phyloP scores from a whole-genome alignment of 2,888 invertebrate genomes.

The Epiblema foenella region DNA sequence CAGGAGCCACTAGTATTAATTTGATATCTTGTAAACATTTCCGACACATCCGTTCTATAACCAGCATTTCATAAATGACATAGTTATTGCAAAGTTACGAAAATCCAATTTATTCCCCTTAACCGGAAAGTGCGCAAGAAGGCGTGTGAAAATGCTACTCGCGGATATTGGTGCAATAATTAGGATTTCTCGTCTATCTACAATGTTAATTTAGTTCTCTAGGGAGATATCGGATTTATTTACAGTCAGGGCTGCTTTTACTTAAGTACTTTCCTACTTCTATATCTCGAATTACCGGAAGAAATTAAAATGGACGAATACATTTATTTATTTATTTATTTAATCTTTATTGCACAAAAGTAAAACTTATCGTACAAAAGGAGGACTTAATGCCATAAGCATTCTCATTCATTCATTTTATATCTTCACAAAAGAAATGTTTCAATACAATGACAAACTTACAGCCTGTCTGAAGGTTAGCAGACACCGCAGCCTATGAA shows the following conservation, averaged over 20 bases:
- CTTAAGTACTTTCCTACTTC: background rate
- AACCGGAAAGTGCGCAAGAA: slow-evolving; percentile 32
- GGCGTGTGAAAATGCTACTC: slow-evolving; percentile 33
- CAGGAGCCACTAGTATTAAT: too few species aligned
- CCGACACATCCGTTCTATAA: slow-evolving; percentile 14
- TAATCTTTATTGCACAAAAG: too few species aligned
- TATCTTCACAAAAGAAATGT: too few species aligned
- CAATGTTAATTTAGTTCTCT: background rate
- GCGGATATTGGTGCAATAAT: slow-evolving; percentile 11
- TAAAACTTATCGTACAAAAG: too few species aligned
- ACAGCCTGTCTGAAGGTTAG: too few species aligned
- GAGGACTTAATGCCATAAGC: too few species aligned
- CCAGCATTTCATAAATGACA: slow-evolving; percentile 17
- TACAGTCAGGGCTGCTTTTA: background rate
- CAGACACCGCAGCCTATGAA: too few species aligned
- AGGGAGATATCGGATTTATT: slow-evolving; percentile 4
- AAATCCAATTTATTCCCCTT: slow-evolving; percentile 12
- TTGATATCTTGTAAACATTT: slow-evolving; percentile 1
- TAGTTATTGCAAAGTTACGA: slow-evolving; percentile 16
- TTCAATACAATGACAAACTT: too few species aligned
- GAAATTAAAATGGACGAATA: too few species aligned
- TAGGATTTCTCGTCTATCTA: slow-evolving; percentile 18
- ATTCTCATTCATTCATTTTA: too few species aligned
- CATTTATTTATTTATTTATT: too few species aligned
- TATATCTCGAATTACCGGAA: too few species aligned